These are phyloP conservation scores for Littorina saxatilis DNA, from an alignment of 1,140 invertebrate genomes.

Conservation along the genomic window DNA sequence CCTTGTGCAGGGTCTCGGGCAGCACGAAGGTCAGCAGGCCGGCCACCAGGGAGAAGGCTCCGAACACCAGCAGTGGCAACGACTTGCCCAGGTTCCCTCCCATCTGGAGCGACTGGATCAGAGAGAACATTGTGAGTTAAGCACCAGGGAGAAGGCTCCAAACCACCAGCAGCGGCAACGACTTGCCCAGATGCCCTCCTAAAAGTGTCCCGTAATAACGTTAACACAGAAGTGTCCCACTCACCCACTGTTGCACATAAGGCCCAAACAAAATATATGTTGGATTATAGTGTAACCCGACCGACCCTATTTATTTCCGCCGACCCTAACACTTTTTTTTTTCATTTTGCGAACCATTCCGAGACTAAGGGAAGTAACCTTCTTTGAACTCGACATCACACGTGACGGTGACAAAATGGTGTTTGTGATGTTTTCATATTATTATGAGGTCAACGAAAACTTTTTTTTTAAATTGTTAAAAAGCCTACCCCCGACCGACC, in stretches of 20 bases:
- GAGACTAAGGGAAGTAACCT: too few relatives aligned
- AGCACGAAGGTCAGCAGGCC: constrained; percentile 51
- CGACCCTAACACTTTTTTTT: too few relatives aligned
- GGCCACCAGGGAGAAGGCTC: constrained; percentile 48
- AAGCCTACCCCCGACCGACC: too few relatives aligned
- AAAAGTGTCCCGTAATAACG: not conserved
- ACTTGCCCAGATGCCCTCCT: constrained; percentile 51
- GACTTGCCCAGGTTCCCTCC: constrained; percentile 51
- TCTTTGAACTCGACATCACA: too few relatives aligned
- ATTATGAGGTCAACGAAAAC: not conserved
- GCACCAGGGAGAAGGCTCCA: constrained; percentile 49
- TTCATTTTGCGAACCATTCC: too few relatives aligned
- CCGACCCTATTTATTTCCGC: too few relatives aligned
- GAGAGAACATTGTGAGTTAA: too few relatives aligned
- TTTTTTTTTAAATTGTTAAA: not conserved
- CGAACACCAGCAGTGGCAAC: constrained; percentile 58
- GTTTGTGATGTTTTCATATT: too few relatives aligned
- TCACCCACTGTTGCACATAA: too few relatives aligned
- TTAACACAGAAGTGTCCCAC: not conserved
- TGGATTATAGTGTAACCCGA: too few relatives aligned
- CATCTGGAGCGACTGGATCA: not conserved
- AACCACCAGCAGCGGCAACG: constrained; percentile 56
- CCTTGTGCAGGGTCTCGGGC: constrained; percentile 57
- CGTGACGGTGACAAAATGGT: too few relatives aligned
- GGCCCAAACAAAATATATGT: not conserved